Percentiles rank a stretch among this genome's conserved stretches.
These are phyloP conservation scores for Mythimna ferrago DNA, from an alignment of 2,888 invertebrate genomes.

Conservation along the genomic window DNA sequence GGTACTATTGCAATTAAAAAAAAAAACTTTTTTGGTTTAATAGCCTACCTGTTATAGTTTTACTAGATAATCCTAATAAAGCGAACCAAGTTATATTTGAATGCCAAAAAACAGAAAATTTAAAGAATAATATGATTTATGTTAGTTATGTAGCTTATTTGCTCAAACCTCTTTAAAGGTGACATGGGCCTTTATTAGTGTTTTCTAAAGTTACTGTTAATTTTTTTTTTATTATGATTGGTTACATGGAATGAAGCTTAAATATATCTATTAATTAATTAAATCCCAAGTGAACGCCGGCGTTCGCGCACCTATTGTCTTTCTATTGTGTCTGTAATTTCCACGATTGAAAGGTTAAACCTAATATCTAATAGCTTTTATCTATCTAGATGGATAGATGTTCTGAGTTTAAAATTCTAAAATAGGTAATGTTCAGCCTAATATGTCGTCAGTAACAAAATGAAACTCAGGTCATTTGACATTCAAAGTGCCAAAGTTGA, in stretches of 20 bases:
- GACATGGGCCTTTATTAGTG: not conserved
- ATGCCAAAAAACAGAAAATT: not conserved
- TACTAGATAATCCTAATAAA: not conserved
- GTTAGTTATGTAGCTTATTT: not conserved
- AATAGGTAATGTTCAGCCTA: not conserved
- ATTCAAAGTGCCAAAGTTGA: constrained; percentile 13
- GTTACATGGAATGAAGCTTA: too few relatives aligned
- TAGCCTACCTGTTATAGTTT: not conserved
- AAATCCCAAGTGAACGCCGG: too few relatives aligned
- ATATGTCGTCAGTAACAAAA: constrained; percentile 9
- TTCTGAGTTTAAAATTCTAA: too few relatives aligned
- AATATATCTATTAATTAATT: too few relatives aligned
- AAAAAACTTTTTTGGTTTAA: not conserved
- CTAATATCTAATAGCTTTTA: too few relatives aligned
- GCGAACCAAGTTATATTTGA: not conserved
- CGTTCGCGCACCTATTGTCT: too few relatives aligned
- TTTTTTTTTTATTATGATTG: too few relatives aligned
- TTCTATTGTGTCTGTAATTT: too few relatives aligned
- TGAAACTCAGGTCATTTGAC: constrained; percentile 11
- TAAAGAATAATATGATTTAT: not conserved
- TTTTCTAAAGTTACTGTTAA: not conserved
- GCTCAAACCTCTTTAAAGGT: not conserved
- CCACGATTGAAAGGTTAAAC: too few relatives aligned
- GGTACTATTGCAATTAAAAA: not conserved
- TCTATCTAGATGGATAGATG: too few relatives aligned